Base-by-base conservation (phyloP, 2,113 vertebrate genomes). In the Rhombomys opimus region DNA sequence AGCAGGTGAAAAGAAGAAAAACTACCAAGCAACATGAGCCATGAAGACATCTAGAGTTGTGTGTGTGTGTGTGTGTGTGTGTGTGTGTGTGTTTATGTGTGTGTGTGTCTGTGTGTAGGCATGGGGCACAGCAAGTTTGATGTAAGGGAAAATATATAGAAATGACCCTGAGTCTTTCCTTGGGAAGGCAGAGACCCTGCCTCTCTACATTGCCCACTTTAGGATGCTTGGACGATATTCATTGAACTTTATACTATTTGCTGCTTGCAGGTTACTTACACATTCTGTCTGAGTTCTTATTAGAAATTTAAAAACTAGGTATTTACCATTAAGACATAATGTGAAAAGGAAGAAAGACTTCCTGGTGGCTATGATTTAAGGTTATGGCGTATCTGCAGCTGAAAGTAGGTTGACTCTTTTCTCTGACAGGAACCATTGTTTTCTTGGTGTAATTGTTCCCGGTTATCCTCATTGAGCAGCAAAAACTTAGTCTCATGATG, bases 401-500 rank as follows among this genome's bases (percentile, higher is more conserved):
- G 22, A 87, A 52, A 6, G n/a, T 0, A 1, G 67, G 59, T 52
- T 35, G 46, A 46, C 25, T 7, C 38, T 57, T 0, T 52, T 63
- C 2, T 90, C 59, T 57, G 65, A 59, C 13, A 38, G 7, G 0
- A 67, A 88, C 30, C 50, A 15, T 13, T 73, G 17, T 12, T 68
- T 22, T 52, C 4, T 15, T 18, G 52, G 11, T n/a, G n/a, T 20
- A 52, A n/a, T 67, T 68, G 5, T 15, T 30, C 22, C 46, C 7
- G 15, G 2, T 72, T 67, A 25, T 0, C 3, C 0, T 68, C 65
- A 25, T 0, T 6, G 38, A 78, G 27, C 20, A 41, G 1, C 2
- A 35, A 5, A 57, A 50, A 22, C 7, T 3, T 54, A 90, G 10
- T 32, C 54, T 46, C 35, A 4, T 4, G 2, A 1, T 35, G 54